Percentiles rank a stretch among this genome's conserved stretches.
Conservation (phyloP, 2,888 invertebrate species). For the Charanyca ferruginea region DNA sequence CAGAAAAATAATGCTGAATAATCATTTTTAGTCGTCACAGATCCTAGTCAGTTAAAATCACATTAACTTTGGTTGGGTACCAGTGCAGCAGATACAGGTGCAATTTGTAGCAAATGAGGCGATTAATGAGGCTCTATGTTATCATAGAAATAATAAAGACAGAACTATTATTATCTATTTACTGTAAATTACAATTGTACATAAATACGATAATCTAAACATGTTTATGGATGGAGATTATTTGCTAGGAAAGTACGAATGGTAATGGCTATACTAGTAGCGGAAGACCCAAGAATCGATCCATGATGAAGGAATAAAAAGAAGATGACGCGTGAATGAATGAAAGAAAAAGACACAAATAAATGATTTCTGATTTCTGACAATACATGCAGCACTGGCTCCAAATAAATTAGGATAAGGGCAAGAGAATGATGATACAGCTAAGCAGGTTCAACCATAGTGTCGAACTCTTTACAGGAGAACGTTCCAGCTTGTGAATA, state of each 20-base stretch:
- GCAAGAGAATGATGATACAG: background rate
- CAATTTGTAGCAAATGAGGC: constrained; percentile 6
- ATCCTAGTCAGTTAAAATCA: constrained; percentile 26
- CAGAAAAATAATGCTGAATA: background rate
- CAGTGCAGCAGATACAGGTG: background rate
- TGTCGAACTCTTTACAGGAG: constrained; percentile 26
- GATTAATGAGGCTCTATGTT: constrained; percentile 7
- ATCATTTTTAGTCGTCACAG: background rate
- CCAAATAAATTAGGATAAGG: background rate
- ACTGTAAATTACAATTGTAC: constrained; percentile 2
- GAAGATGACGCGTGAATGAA: too few species aligned
- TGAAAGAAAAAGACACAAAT: background rate
- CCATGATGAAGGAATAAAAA: background rate
- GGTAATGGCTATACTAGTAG: background rate
- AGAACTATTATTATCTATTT: background rate
- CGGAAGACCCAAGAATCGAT: background rate
- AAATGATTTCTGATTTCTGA: too few species aligned
- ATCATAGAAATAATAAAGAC: too few species aligned
- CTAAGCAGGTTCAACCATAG: constrained; percentile 32
- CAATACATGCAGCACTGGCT: background rate
- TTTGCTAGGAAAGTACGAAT: background rate
- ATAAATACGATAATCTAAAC: background rate
- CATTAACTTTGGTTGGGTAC: constrained; percentile 20
- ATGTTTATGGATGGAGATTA: background rate
- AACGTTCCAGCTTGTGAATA: constrained; percentile 29